Evolutionary conservation across 1,140 invertebrate genomes (phyloP).

Genomic region (Hesperophylax magnus): DNA sequence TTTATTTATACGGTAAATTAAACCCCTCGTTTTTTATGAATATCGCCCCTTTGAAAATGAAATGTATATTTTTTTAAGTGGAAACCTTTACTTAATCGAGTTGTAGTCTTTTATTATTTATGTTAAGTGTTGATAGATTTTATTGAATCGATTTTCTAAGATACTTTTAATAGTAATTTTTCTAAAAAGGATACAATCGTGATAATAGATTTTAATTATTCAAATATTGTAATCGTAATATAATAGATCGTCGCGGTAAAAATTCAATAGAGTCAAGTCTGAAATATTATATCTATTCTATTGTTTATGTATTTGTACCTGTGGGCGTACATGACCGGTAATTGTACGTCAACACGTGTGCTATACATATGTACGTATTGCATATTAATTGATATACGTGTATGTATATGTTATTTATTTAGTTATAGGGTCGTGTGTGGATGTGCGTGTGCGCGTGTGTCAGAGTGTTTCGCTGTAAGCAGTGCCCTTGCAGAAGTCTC

Average conservation of each 20-base stretch:
- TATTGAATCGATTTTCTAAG: conserved; percentile 58
- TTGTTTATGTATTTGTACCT: conserved; percentile 42
- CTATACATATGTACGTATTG: conserved; percentile 39
- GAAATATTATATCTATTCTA: conserved; percentile 53
- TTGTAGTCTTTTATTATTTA: conserved; percentile 56
- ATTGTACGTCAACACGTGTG: conserved; percentile 16
- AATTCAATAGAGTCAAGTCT: conserved; percentile 58
- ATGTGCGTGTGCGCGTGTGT: conserved; percentile 29
- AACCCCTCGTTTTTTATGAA: conserved; percentile 47
- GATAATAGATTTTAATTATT: conserved; percentile 59
- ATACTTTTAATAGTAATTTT: conserved; percentile 59
- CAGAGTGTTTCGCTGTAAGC: conserved; percentile 42
- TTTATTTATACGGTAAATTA: conserved; percentile 53
- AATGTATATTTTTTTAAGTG: conserved; percentile 58
- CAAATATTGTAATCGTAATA: conserved; percentile 58
- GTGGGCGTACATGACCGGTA: conserved; percentile 22
- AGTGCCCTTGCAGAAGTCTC: conserved; percentile 57
- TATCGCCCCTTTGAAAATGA: conserved; percentile 49
- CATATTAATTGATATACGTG: conserved; percentile 47
- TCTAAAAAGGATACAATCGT: conserved; percentile 58
- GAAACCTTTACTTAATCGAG: conserved; percentile 52
- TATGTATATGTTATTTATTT: conserved; percentile 57
- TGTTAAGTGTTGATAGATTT: conserved; percentile 59
- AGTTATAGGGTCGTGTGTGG: conserved; percentile 31
- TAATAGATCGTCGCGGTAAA: conserved; percentile 58